Conservation (phyloP, 2,797 vertebrate species). For the Amphiprion clarkii region DNA sequence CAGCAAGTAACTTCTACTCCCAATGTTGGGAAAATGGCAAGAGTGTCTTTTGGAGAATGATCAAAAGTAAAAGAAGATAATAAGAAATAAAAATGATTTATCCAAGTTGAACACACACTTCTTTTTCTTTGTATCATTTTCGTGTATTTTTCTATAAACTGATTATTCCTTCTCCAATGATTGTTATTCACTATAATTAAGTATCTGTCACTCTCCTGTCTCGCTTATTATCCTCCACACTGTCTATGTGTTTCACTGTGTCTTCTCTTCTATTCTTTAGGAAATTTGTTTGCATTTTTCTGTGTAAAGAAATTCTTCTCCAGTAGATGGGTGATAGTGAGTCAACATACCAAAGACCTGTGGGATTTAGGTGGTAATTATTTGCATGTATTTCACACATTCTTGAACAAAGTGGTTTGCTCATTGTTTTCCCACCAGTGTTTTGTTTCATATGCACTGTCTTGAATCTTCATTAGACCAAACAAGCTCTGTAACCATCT, state of each 20-base stretch:
- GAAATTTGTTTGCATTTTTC: conserved; percentile 3
- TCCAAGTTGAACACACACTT: not conserved
- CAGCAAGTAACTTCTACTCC: not conserved
- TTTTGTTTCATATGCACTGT: conserved; percentile 43
- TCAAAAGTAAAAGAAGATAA: conserved; percentile 19
- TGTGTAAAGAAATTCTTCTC: conserved; percentile 11
- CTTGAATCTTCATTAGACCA: conserved; percentile 54
- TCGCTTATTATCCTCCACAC: conserved; percentile 12
- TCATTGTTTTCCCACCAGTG: conserved; percentile 45
- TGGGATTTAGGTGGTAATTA: conserved; percentile 35
- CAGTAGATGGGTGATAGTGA: conserved; percentile 21
- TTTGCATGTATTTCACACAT: conserved; percentile 59
- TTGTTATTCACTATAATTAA: conserved; percentile 12
- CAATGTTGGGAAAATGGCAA: not conserved
- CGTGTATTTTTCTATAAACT: not conserved
- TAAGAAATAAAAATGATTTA: not conserved
- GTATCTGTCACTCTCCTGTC: not conserved
- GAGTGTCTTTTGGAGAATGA: not conserved
- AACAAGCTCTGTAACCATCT: conserved; percentile 53
- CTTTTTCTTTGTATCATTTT: conserved; percentile 7
- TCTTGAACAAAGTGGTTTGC: conserved; percentile 51
- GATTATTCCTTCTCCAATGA: not conserved
- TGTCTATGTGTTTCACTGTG: not conserved
- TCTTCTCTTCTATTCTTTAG: conserved; percentile 18
- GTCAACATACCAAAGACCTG: conserved; percentile 39